These are phyloP conservation scores for Hystrix cristata DNA, from an alignment of 2,113 vertebrate species.

Conservation along the genomic window DNA sequence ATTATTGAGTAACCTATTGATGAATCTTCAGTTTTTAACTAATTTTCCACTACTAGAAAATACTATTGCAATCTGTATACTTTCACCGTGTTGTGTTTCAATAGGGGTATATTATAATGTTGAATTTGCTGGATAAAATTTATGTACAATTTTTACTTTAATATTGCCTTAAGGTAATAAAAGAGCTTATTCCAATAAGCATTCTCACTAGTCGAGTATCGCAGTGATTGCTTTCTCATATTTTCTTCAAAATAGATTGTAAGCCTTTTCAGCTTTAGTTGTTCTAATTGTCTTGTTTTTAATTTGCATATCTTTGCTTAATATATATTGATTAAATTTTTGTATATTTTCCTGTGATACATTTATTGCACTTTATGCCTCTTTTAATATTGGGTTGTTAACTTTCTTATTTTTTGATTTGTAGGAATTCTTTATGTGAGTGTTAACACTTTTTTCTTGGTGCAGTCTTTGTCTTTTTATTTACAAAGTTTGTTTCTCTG, in stretches of 20 bases:
- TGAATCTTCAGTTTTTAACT: background rate
- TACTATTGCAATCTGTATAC: background rate
- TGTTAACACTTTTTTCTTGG: background rate
- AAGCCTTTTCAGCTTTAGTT: background rate
- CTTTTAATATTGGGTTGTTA: background rate
- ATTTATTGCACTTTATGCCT: background rate
- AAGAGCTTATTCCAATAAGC: background rate
- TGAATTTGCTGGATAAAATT: background rate
- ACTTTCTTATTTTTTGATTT: background rate
- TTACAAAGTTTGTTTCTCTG: slow-evolving; percentile 1
- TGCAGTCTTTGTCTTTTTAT: background rate
- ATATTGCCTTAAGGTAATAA: background rate
- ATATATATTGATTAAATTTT: background rate
- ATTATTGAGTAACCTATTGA: background rate
- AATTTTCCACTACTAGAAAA: background rate
- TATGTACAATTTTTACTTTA: background rate
- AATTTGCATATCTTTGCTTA: slow-evolving; percentile 37
- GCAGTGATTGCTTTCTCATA: background rate
- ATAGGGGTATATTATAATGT: background rate
- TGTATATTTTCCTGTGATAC: background rate
- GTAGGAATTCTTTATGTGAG: background rate
- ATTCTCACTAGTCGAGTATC: background rate
- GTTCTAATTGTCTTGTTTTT: background rate
- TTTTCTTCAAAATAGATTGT: background rate
- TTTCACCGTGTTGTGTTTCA: background rate